A percentile compares a stretch with the other conserved stretches of the same genome.
Evolutionary conservation across 2,113 vertebrate species (phyloP).

Genomic region (Saccopteryx leptura): DNA sequence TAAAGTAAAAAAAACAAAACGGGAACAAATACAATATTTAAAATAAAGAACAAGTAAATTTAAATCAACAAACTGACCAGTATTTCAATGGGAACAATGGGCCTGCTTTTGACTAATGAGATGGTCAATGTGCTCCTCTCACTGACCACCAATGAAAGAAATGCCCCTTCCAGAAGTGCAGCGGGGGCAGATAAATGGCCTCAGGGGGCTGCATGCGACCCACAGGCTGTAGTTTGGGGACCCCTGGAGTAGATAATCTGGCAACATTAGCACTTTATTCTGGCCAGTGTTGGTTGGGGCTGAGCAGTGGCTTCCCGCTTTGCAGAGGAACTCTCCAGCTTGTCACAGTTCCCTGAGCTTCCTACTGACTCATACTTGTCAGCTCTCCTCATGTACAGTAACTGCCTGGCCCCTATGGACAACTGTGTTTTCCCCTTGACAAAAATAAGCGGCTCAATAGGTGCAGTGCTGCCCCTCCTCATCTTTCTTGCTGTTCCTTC

Average conservation of each 20-base stretch:
- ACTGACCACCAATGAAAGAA: too few relatives aligned
- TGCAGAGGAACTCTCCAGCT: neutral
- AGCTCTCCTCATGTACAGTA: neutral
- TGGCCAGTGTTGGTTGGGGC: neutral
- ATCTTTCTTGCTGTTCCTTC: neutral
- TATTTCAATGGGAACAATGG: too few relatives aligned
- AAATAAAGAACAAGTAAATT: too few relatives aligned
- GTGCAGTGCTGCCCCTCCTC: neutral
- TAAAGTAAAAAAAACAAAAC: too few relatives aligned
- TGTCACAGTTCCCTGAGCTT: neutral
- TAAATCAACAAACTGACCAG: too few relatives aligned
- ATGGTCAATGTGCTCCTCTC: too few relatives aligned
- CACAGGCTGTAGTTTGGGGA: too few relatives aligned
- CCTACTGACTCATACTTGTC: neutral
- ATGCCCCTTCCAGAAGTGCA: too few relatives aligned
- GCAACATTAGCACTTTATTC: neutral
- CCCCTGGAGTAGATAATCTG: neutral
- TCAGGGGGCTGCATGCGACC: too few relatives aligned
- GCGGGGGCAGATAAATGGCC: too few relatives aligned
- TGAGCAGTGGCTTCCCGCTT: neutral
- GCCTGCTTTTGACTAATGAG: too few relatives aligned
- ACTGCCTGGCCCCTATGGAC: neutral
- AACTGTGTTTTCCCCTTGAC: neutral
- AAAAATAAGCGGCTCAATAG: neutral
- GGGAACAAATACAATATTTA: too few relatives aligned